These are phyloP conservation scores for Ictalurus punctatus DNA, from an alignment of 2,113 vertebrate genomes.

Conservation along the genomic window DNA sequence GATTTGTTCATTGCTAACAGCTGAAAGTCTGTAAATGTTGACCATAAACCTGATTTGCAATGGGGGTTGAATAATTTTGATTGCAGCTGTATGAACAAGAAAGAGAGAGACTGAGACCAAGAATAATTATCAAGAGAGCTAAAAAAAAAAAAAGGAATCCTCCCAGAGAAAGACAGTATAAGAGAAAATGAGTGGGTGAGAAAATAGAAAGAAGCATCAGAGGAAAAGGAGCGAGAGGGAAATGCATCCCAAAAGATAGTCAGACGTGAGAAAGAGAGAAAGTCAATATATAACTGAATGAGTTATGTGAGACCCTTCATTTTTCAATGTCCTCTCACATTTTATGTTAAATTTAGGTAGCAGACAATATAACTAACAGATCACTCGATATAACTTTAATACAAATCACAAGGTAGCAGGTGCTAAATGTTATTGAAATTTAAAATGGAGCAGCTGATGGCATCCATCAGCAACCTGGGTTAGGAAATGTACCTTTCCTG, in stretches of 20 bases:
- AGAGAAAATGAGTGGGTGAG: constrained; percentile 36
- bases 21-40: no score
- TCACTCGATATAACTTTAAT: neutral
- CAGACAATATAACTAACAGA: neutral
- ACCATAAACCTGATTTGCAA: no score
- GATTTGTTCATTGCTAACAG: no score
- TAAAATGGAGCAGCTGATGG: neutral
- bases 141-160: constrained; percentile 7
- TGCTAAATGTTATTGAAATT: neutral
- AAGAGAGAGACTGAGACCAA: constrained; percentile 10
- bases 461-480: neutral
- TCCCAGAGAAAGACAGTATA: constrained; percentile 25
- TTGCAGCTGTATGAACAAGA: neutral
- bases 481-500: neutral
- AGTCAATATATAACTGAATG: neutral
- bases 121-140: constrained; percentile 31
- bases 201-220: constrained; percentile 50
- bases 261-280: constrained; percentile 13
- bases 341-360: neutral
- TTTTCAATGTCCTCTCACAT: neutral
- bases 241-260: constrained; percentile 38
- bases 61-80: no score
- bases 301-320: neutral
- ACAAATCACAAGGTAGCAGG: neutral
- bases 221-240: constrained; percentile 39